Percentiles rank a stretch among this genome's conserved stretches.
These are phyloP conservation scores for Urocolius indicus DNA, from an alignment of 2,113 vertebrate species.

Conservation along the genomic window DNA sequence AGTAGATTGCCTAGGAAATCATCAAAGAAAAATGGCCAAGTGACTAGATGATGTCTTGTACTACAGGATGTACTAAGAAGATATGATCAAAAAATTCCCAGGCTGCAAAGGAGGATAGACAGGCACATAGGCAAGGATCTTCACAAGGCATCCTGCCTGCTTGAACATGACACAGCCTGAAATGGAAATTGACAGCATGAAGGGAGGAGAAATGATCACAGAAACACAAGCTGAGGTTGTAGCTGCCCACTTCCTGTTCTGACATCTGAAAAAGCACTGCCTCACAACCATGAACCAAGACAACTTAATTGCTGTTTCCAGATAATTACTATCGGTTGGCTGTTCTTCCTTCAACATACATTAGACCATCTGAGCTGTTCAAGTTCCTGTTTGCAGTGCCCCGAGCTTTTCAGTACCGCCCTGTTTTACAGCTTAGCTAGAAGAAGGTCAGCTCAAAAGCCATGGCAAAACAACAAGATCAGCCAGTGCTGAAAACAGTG, in stretches of 20 bases:
- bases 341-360: not conserved
- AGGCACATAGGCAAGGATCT: not conserved
- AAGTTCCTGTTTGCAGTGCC: not conserved
- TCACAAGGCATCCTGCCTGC: not conserved
- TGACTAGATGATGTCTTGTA: not conserved
- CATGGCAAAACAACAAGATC: not conserved
- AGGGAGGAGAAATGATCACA: not conserved
- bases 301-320: conserved; percentile 7
- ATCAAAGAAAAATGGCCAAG: not conserved
- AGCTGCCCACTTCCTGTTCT: not conserved
- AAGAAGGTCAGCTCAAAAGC: not conserved
- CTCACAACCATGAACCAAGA: conserved; percentile 8
- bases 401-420: not conserved
- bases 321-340: not conserved
- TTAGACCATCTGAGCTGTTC: not conserved
- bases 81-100: not conserved
- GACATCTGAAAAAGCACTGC: conserved; percentile 18
- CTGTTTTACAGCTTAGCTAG: not conserved
- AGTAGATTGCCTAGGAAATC: not conserved
- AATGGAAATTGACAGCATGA: conserved; percentile 10
- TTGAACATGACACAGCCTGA: not conserved
- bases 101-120: not conserved
- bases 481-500: not conserved
- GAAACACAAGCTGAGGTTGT: not conserved
- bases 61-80: not conserved